Conservation (phyloP, 2,113 vertebrate species). For the Atlantisia rogersi region DNA sequence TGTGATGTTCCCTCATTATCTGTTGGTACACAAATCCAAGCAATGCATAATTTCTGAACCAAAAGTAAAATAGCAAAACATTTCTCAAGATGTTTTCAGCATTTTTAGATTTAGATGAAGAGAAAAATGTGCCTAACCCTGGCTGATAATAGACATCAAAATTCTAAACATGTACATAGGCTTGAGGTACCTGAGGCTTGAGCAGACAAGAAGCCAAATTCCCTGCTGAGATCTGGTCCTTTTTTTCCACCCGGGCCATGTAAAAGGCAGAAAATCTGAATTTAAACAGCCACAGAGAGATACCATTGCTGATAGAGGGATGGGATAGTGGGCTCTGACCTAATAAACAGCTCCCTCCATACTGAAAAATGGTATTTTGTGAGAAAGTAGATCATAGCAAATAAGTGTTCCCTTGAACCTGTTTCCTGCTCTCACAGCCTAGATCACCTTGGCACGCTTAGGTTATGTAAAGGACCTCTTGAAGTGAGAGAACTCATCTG, state of each 20-base stretch:
- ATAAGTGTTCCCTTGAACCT: not conserved
- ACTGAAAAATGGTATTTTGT: not conserved
- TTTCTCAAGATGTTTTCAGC: slow-evolving; percentile 69
- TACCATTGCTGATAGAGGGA: not conserved
- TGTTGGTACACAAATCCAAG: slow-evolving; percentile 63
- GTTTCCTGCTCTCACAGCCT: not conserved
- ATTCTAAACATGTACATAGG: slow-evolving; percentile 36
- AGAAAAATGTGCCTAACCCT: slow-evolving; percentile 37
- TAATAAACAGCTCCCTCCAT: not conserved
- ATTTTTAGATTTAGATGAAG: slow-evolving; percentile 69
- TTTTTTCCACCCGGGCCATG: not conserved
- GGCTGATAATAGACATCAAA: slow-evolving; percentile 26
- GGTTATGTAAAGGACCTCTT: not conserved
- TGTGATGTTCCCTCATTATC: slow-evolving; percentile 76
- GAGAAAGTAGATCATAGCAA: not conserved
- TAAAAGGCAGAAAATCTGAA: not conserved
- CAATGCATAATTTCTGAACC: slow-evolving; percentile 71
- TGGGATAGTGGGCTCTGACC: not conserved
- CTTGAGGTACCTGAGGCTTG: not conserved
- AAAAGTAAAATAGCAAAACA: slow-evolving; percentile 73
- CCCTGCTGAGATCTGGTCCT: not conserved
- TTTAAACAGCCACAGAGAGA: not conserved
- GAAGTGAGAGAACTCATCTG: not conserved
- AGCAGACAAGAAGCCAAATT: not conserved
- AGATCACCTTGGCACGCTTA: not conserved